Percentiles rank a stretch among this genome's conserved stretches.
Evolutionary conservation across 2,113 vertebrate species (phyloP).

Genomic region (Kobus ellipsiprymnus): DNA sequence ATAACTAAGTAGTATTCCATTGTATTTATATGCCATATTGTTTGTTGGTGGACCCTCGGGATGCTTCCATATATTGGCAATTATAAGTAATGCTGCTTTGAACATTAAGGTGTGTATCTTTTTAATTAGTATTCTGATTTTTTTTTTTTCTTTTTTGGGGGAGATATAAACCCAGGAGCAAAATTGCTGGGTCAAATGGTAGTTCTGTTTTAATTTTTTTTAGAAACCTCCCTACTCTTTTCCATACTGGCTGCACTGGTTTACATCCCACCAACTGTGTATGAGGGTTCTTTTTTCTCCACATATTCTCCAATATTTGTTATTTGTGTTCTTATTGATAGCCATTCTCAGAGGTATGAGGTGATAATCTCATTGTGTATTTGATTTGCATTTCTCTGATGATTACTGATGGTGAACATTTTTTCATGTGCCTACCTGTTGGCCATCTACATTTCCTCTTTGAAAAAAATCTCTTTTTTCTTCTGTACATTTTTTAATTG

Average conservation of each 20-base stretch:
- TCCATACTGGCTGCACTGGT: neutral
- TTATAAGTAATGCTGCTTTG: neutral
- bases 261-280: neutral
- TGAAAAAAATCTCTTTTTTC: neutral
- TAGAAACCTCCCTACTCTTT: neutral
- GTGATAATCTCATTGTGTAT: neutral
- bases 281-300: neutral
- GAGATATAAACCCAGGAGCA: neutral
- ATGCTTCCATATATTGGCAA: neutral
- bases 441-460: neutral
- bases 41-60: neutral
- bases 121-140: neutral
- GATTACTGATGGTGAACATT: neutral
- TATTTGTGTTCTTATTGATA: neutral
- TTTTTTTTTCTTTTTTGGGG: neutral
- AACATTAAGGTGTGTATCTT: neutral
- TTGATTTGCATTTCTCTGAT: neutral
- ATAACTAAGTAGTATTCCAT: neutral
- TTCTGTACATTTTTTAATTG: neutral
- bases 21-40: neutral
- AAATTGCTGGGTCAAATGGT: neutral
- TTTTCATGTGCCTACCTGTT: neutral
- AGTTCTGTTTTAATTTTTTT: neutral
- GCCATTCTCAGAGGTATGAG: neutral
- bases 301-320: neutral